These are phyloP conservation scores for Decapterus maruadsi DNA, from an alignment of 2,797 vertebrate species.

Conservation along the genomic window DNA sequence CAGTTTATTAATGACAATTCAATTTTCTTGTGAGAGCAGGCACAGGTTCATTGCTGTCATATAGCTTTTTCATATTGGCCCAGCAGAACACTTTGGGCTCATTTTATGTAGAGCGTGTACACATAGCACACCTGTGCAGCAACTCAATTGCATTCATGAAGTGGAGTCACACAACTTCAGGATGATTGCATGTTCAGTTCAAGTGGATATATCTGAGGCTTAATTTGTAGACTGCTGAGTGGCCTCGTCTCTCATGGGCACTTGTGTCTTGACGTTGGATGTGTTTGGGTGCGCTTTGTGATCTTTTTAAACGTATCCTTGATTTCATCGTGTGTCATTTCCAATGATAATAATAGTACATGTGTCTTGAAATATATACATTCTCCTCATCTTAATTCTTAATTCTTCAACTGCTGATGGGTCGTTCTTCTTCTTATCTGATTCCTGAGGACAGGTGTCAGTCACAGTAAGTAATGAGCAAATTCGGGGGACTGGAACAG, in stretches of 20 bases:
- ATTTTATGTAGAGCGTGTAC: neutral
- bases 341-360: neutral
- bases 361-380: neutral
- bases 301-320: neutral
- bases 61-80: neutral
- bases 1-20: neutral
- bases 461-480: constrained; percentile 33
- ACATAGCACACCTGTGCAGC: neutral
- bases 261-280: neutral
- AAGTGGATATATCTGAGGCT: neutral
- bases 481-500: constrained; percentile 11
- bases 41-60: neutral
- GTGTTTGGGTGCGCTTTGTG: neutral
- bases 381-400: neutral
- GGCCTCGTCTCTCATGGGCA: neutral
- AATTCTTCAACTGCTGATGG: neutral
- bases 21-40: neutral
- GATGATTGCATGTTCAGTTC: neutral
- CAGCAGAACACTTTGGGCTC: neutral
- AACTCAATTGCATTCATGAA: neutral
- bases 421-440: neutral
- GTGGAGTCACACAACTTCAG: neutral
- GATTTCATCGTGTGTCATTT: neutral
- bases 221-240: neutral
- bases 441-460: constrained; percentile 24